Base-by-base conservation (phyloP, 2,113 vertebrate genomes). In the Oceanites oceanicus region DNA sequence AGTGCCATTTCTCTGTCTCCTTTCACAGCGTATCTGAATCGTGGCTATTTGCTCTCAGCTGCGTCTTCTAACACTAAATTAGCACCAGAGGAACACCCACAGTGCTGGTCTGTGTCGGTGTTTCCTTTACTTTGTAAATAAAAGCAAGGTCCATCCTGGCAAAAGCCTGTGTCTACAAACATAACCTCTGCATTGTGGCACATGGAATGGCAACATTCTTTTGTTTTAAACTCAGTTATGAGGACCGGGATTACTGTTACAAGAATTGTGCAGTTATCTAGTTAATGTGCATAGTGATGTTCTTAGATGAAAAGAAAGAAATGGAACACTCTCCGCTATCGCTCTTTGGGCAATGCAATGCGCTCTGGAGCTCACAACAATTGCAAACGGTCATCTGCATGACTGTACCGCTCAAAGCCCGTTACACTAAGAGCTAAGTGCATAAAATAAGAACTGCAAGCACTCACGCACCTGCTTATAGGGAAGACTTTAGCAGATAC, bases 321-420 rank as follows among this genome's bases (percentile, higher is more conserved):
- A 26, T 6, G 2, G 47, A 56, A 29, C 1, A 7, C 27, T 38
- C 53, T 55, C 42, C n/a, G 34, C 22, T 79, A 5, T 47, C 2
- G 1, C 23, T 19, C 75, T 53, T 32, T 25, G 42, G 42, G 30
- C 49, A 63, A n/a, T 29, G 40, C 65, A 78, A 53, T 34, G 49
- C 29, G 55, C 40, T 34, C 0, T 1, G 40, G 49, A 55, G 34
- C 58, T 47, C 40, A 10, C 1, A 1, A 13, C 23, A 55, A 11
- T 14, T 34, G 27, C 3, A 0, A 38, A 53, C 2, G 0, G 49
- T 42, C 2, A 0, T n/a, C 61, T 52, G 49, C 49, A 36, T 14
- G 30, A n/a, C 50, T 47, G 8, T n/a, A 55, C 22, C 56, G 15
- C 49, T 34, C 47, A 25, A 27, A 88, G 23, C 42, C 68, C 36